These are phyloP conservation scores for Neopipo cinnamomea DNA, from an alignment of 2,113 vertebrate genomes.

Conservation along the genomic window DNA sequence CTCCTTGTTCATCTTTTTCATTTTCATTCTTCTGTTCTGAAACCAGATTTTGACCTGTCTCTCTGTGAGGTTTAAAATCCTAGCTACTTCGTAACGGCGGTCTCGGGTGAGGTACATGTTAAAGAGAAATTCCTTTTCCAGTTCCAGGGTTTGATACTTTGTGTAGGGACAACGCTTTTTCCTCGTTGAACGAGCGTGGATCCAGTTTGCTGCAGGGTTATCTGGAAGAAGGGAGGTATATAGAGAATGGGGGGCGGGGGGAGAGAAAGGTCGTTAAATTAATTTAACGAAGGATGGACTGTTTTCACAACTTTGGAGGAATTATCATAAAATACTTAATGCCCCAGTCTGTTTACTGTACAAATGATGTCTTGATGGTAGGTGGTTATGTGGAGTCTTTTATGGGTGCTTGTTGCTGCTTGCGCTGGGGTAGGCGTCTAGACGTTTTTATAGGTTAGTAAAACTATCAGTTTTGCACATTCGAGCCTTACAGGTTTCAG, in stretches of 20 bases:
- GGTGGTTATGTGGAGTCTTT: conserved; percentile 81
- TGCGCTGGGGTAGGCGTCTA: conserved; percentile 85
- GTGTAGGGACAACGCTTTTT: conserved; percentile 99
- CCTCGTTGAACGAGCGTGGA: conserved; percentile 94
- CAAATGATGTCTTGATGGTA: conserved; percentile 76
- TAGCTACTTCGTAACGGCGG: conserved; percentile 94
- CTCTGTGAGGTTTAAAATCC: conserved; percentile 96
- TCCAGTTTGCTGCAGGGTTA: conserved; percentile 98
- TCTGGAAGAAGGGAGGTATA: conserved; percentile 78
- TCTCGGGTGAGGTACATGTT: conserved; percentile 99
- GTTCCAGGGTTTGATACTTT: conserved; percentile 97
- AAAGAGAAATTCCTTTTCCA: conserved; percentile 98
- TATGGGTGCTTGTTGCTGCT: conserved; percentile 84
- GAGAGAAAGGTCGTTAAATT: conserved; percentile 73
- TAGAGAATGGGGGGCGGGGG: conserved; percentile 27
- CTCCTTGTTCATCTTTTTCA: conserved; percentile 99
- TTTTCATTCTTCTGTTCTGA: conserved; percentile 99
- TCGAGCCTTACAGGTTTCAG: conserved; percentile 90
- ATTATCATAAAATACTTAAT: conserved; percentile 81
- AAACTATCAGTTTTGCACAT: conserved; percentile 98
- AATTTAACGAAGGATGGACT: conserved; percentile 78
- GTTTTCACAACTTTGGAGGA: conserved; percentile 75
- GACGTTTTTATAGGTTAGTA: conserved; percentile 99
- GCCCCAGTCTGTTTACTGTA: conserved; percentile 77
- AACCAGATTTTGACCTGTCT: conserved; percentile 99